phyloP scores from a whole-genome alignment of 1,140 invertebrate genomes.

The Procambarus clarkii region DNA sequence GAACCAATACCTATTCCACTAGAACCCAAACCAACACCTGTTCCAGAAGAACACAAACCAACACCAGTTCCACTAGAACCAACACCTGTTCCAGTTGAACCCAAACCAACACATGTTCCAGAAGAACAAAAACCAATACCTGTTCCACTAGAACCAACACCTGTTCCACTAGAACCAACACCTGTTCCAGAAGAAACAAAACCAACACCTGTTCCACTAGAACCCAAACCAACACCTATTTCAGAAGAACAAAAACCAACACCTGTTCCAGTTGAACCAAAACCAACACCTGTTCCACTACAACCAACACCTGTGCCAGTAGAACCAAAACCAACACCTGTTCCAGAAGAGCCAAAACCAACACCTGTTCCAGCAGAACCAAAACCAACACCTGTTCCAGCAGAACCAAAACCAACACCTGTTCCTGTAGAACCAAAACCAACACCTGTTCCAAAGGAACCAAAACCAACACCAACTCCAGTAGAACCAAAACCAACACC shows the following conservation, averaged over 20 bases:
- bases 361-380: background rate
- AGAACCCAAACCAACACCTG: background rate
- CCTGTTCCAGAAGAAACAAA: background rate
- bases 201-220: conserved; percentile 5
- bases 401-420: conserved; percentile 16
- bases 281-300: background rate
- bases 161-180: conserved; percentile 2
- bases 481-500: conserved; percentile 16
- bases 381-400: background rate
- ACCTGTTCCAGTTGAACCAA: background rate
- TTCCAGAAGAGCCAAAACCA: conserved; percentile 10
- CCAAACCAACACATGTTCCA: conserved; percentile 12
- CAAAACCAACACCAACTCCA: conserved; percentile 18
- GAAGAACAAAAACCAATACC: conserved; percentile 34
- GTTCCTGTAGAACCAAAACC: background rate
- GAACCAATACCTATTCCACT: background rate
- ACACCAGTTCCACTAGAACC: background rate
- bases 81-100: background rate
- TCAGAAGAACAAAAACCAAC: conserved; percentile 11
- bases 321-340: conserved; percentile 10
- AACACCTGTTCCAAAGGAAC: background rate
- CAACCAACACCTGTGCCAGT: conserved; percentile 29
- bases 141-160: conserved; percentile 3
- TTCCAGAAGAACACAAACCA: background rate
- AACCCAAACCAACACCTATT: background rate